Evolutionary conservation across 1,140 invertebrate species (phyloP).

Genomic region (Galleria mellonella): DNA sequence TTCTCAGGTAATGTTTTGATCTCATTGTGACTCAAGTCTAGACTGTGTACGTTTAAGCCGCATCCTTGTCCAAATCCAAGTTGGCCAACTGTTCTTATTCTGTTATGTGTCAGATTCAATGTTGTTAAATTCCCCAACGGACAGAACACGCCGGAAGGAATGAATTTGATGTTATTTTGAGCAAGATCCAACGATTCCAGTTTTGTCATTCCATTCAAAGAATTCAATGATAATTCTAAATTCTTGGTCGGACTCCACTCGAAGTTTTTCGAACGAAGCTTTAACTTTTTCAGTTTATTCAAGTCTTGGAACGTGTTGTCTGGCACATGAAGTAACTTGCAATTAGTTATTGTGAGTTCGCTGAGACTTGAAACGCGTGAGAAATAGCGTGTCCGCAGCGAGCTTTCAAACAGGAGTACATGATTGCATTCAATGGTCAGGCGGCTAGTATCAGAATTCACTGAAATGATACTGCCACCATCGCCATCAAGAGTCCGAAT

Average conservation of each 20-base stretch:
- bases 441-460: constrained; percentile 79
- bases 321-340: constrained; percentile 86
- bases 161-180: constrained; percentile 85
- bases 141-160: constrained; percentile 86
- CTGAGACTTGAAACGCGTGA: constrained; percentile 82
- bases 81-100: constrained; percentile 82
- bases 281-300: constrained; percentile 82
- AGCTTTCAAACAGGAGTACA: constrained; percentile 86
- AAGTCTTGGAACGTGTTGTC: constrained; percentile 85
- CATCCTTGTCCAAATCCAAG: constrained; percentile 80
- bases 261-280: constrained; percentile 83
- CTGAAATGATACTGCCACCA: constrained; percentile 77
- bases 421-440: constrained; percentile 86
- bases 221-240: constrained; percentile 80
- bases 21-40: constrained; percentile 88
- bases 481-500: constrained; percentile 82
- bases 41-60: constrained; percentile 77
- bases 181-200: constrained; percentile 86
- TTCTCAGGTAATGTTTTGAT: constrained; percentile 81
- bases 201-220: constrained; percentile 83
- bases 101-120: constrained; percentile 89
- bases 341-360: constrained; percentile 83
- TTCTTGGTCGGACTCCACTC: constrained; percentile 84
- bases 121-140: constrained; percentile 84
- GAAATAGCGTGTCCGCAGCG: constrained; percentile 82